phyloP scores from a whole-genome alignment of 2,888 invertebrate species.

The Cylindroiulus punctatus region DNA sequence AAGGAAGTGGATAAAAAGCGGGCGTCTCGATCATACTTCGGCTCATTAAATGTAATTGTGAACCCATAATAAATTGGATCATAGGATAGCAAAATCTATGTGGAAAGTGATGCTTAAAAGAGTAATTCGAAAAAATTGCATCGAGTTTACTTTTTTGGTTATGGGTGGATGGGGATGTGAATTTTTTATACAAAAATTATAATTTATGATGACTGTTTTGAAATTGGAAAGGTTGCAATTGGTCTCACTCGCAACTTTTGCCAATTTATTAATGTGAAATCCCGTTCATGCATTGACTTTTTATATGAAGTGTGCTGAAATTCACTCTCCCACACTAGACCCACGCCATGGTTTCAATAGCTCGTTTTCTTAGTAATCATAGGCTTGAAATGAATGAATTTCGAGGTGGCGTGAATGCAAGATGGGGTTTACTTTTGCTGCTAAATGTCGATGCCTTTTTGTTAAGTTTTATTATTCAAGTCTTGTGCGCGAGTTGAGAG shows the following conservation, averaged over 20 bases:
- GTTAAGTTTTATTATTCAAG: neutral
- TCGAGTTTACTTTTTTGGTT: neutral
- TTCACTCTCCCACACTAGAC: neutral
- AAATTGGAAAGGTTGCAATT: neutral
- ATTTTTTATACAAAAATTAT: neutral
- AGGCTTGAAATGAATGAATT: neutral
- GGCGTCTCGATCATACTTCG: neutral
- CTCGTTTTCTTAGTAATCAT: neutral
- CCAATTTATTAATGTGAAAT: neutral
- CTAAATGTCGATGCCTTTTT: neutral
- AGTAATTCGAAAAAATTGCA: neutral
- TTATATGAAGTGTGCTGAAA: neutral
- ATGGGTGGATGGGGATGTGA: neutral
- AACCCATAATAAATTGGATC: slow-evolving; percentile 37
- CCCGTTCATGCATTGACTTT: slow-evolving; percentile 11
- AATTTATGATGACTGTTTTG: slow-evolving; percentile 6
- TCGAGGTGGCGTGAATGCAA: neutral
- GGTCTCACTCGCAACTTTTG: neutral
- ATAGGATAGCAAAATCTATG: neutral
- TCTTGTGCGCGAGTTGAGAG: neutral
- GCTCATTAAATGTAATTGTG: slow-evolving; percentile 44
- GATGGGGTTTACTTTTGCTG: neutral
- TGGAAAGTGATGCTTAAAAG: slow-evolving; percentile 30
- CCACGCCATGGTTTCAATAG: neutral
- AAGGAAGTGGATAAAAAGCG: slow-evolving; percentile 17